These are phyloP conservation scores for Rhorus exstirpatorius DNA, from an alignment of 2,888 invertebrate genomes.

Conservation along the genomic window DNA sequence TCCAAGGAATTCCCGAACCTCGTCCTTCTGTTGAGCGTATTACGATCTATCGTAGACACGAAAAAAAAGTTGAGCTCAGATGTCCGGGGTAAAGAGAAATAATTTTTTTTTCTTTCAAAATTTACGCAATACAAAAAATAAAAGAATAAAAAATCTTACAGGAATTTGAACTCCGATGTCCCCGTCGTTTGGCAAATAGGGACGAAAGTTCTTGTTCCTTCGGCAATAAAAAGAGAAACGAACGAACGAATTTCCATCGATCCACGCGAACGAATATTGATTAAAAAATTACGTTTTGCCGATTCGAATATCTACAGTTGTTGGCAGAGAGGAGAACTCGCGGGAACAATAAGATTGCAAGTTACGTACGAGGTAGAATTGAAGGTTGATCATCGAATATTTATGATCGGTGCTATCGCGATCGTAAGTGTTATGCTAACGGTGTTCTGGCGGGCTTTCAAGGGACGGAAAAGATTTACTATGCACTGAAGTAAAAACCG, in stretches of 20 bases:
- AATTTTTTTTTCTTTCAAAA: not conserved
- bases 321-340: slow-evolving; percentile 88
- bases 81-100: slow-evolving; percentile 88
- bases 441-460: slow-evolving; percentile 86
- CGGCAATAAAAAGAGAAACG: slow-evolving; percentile 86
- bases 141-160: slow-evolving; percentile 72
- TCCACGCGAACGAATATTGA: slow-evolving; percentile 88
- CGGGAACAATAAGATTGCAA: slow-evolving; percentile 88
- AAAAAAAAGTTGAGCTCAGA: slow-evolving; percentile 83
- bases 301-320: slow-evolving; percentile 90
- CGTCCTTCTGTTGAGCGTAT: slow-evolving; percentile 85
- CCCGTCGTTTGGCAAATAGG: slow-evolving; percentile 88
- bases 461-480: slow-evolving; percentile 84
- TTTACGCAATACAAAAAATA: slow-evolving; percentile 9
- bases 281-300: slow-evolving; percentile 86
- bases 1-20: slow-evolving; percentile 86
- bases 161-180: slow-evolving; percentile 87
- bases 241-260: slow-evolving; percentile 88
- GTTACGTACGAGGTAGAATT: slow-evolving; percentile 87
- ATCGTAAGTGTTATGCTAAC: slow-evolving; percentile 84
- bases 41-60: slow-evolving; percentile 84
- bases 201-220: slow-evolving; percentile 86
- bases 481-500: slow-evolving; percentile 73
- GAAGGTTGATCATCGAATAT: slow-evolving; percentile 86
- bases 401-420: slow-evolving; percentile 85